Evolutionary conservation across 2,797 vertebrate species (phyloP).

Genomic region (Orientallactaga sibirica): DNA sequence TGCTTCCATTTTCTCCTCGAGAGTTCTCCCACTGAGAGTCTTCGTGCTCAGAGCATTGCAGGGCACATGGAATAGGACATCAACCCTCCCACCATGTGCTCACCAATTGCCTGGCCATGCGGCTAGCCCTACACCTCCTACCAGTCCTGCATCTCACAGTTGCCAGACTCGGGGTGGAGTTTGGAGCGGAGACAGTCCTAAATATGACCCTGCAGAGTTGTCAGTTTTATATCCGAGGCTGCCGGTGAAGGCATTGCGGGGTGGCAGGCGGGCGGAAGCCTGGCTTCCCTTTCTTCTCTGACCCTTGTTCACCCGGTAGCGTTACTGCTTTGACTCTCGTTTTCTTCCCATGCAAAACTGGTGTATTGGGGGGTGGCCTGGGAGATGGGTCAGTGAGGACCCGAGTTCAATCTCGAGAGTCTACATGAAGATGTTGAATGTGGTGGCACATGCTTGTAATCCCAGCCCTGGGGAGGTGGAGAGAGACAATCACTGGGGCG

Average conservation of each 20-base stretch:
- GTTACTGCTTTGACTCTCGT: neutral
- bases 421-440: no score
- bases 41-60: neutral
- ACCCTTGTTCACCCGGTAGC: neutral
- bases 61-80: neutral
- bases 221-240: neutral
- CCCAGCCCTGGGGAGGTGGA: no score
- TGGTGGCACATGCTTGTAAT: no score
- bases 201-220: neutral
- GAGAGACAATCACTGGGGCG: no score
- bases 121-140: no score
- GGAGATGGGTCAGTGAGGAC: no score
- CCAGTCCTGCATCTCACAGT: accelerated
- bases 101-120: no score
- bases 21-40: neutral
- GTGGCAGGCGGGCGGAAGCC: neutral
- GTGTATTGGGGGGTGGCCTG: no score
- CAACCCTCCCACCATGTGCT: no score
- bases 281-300: neutral
- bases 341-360: constrained; percentile 14
- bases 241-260: neutral
- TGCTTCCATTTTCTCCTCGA: neutral
- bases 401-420: no score
- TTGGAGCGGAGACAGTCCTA: neutral
- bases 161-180: no score